phyloP scores from a whole-genome alignment of 2,113 vertebrate species.

The Motacilla alba region DNA sequence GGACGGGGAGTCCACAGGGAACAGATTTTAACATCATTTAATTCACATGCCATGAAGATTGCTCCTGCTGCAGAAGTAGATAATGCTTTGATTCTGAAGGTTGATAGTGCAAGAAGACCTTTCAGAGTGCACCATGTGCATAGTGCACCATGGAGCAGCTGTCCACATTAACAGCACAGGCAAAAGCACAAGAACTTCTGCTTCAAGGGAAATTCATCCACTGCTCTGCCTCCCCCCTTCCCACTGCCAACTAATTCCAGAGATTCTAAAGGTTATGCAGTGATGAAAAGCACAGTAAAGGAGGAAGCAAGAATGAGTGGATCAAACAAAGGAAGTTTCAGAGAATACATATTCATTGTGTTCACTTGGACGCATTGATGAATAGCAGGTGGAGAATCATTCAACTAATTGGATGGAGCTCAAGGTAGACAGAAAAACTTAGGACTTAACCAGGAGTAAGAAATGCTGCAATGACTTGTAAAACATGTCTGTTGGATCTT shows the following conservation, averaged over 20 bases:
- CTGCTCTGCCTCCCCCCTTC: too few species aligned
- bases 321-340: too few species aligned
- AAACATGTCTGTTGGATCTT: neutral
- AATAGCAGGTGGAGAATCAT: neutral
- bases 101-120: neutral
- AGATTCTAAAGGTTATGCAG: too few species aligned
- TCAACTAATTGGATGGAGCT: neutral
- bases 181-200: too few species aligned
- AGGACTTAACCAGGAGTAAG: neutral
- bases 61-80: neutral
- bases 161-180: too few species aligned
- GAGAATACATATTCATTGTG: too few species aligned
- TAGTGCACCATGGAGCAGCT: too few species aligned
- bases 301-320: too few species aligned
- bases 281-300: too few species aligned
- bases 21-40: neutral
- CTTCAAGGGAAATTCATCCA: too few species aligned
- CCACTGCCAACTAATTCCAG: too few species aligned
- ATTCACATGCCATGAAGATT: accelerated
- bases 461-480: neutral
- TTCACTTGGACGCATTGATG: neutral
- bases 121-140: neutral
- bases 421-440: neutral
- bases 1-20: neutral
- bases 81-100: neutral